A percentile compares a stretch with the other conserved stretches of the same genome.
These are phyloP conservation scores for Ephydatia muelleri DNA, from an alignment of 37 sponge, comb jelly and placozoan genomes.

Conservation along the genomic window DNA sequence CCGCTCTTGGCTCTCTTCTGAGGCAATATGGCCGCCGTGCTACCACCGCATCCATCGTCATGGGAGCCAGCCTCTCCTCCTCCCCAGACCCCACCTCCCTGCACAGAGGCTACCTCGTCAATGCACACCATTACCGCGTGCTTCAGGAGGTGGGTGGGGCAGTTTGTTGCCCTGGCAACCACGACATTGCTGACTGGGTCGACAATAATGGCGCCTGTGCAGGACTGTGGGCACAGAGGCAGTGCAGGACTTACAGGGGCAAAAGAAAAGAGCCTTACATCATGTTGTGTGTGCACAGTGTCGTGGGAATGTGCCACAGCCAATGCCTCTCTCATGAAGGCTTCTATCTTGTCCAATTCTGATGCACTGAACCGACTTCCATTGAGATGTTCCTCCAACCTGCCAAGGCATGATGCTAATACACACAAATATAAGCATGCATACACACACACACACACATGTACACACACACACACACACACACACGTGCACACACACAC, in stretches of 20 bases:
- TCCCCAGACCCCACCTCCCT: constrained; percentile 79
- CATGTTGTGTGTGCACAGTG: not conserved
- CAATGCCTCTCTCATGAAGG: constrained; percentile 75
- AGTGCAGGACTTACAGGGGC: not conserved
- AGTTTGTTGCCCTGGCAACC: constrained; percentile 55
- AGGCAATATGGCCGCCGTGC: not conserved
- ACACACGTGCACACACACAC: too few species aligned
- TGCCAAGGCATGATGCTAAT: not conserved
- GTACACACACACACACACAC: too few species aligned
- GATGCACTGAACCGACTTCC: constrained; percentile 48
- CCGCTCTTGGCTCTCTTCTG: constrained; percentile 44
- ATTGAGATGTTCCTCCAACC: constrained; percentile 58
- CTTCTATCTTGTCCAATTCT: constrained; percentile 42
- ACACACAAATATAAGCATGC: not conserved
- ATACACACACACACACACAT: too few species aligned
- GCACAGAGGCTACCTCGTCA: constrained; percentile 72
- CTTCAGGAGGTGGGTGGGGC: constrained; percentile 52
- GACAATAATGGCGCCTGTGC: constrained; percentile 78
- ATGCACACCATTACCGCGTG: constrained; percentile 94
- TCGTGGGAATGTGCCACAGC: constrained; percentile 13
- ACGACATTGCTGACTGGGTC: constrained; percentile 52
- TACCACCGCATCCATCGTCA: not conserved
- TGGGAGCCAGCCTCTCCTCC: not conserved
- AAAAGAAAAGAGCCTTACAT: not conserved
- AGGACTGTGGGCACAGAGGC: constrained; percentile 13